phyloP scores from a whole-genome alignment of 2,888 invertebrate genomes.

The Pandemis cinnamomeana region DNA sequence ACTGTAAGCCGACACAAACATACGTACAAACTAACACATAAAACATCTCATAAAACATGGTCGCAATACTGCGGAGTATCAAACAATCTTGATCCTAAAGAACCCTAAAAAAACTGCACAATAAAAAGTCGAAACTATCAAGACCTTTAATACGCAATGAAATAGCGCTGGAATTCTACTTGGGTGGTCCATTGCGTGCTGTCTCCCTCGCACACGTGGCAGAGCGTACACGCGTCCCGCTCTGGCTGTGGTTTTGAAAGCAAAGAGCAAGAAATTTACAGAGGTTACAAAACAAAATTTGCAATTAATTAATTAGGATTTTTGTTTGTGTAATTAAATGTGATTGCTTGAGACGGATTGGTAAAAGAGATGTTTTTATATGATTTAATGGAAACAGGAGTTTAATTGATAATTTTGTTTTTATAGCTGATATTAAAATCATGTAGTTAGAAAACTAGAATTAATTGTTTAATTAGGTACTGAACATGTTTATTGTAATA shows the following conservation, averaged over 20 bases:
- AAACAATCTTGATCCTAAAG: conserved; percentile 7
- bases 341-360: too few relatives aligned
- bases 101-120: conserved; percentile 45
- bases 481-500: too few relatives aligned
- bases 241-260: conserved; percentile 47
- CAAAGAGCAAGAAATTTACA: conserved; percentile 30
- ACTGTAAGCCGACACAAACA: not conserved
- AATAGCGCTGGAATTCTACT: conserved; percentile 70
- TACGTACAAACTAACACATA: not conserved
- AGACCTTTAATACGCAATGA: conserved; percentile 60
- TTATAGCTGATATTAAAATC: too few relatives aligned
- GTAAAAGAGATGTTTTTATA: too few relatives aligned
- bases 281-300: not conserved
- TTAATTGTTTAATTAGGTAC: too few relatives aligned
- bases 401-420: too few relatives aligned
- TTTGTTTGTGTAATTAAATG: not conserved
- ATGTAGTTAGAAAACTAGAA: too few relatives aligned
- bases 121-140: conserved; percentile 64
- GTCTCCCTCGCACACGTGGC: conserved; percentile 51
- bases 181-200: conserved; percentile 72
- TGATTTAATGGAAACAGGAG: too few relatives aligned
- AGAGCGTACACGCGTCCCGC: conserved; percentile 41
- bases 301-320: too few relatives aligned
- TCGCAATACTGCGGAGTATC: too few relatives aligned
- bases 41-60: not conserved